Evolutionary conservation across 1,140 invertebrate genomes (phyloP).

Genomic region (Andricus grossulariae): DNA sequence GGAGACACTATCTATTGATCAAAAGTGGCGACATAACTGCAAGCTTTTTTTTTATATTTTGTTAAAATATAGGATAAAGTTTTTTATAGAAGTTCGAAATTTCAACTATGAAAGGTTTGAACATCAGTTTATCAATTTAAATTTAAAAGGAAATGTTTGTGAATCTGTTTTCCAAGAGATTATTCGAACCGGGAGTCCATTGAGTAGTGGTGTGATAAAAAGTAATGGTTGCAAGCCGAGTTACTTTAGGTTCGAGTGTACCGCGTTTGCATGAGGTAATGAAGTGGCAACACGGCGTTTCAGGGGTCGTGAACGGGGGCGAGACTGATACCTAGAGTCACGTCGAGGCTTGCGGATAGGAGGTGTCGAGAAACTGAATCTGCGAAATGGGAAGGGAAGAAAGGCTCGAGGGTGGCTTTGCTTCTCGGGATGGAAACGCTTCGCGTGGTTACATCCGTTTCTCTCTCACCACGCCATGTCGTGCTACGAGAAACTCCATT

Average conservation of each 20-base stretch:
- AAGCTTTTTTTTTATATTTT: no score
- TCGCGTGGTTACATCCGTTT: slow-evolving; percentile 53
- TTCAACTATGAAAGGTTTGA: no score
- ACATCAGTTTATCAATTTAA: no score
- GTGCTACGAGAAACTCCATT: slow-evolving; percentile 46
- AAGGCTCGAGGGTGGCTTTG: slow-evolving; percentile 55
- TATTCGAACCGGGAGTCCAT: neutral
- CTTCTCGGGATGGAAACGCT: slow-evolving; percentile 50
- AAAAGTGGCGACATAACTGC: no score
- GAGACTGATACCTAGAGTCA: slow-evolving; percentile 65
- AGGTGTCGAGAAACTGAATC: slow-evolving; percentile 62
- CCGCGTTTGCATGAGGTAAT: slow-evolving; percentile 52
- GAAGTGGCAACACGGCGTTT: slow-evolving; percentile 64
- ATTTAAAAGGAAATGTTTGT: neutral
- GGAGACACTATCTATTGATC: no score
- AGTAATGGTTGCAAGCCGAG: neutral
- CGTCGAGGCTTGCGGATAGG: slow-evolving; percentile 54
- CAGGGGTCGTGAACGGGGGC: slow-evolving; percentile 55
- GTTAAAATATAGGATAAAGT: no score
- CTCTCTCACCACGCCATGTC: slow-evolving; percentile 33
- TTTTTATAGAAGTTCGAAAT: no score
- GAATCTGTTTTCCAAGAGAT: neutral
- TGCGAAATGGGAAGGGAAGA: slow-evolving; percentile 48
- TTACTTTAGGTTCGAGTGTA: slow-evolving; percentile 13
- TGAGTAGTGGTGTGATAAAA: neutral